Percentiles rank a stretch among this genome's conserved stretches.
phyloP scores from a whole-genome alignment of 2,797 vertebrate genomes.

The Eupleurogrammus muticus region DNA sequence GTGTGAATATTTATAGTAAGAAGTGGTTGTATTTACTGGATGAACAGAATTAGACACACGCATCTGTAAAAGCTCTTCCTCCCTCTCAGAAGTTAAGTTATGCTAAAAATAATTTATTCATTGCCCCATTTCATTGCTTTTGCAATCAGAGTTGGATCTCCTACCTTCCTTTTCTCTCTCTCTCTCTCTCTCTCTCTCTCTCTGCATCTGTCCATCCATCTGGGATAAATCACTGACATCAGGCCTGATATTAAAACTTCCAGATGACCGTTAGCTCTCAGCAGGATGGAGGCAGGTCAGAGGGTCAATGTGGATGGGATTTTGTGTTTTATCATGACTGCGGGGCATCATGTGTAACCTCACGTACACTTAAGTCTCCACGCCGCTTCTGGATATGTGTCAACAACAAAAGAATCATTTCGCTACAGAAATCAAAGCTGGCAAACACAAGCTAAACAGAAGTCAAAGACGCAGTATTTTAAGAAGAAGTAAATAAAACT shows the following conservation, averaged over 20 bases:
- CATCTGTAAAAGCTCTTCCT: slow-evolving; percentile 19
- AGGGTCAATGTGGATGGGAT: background rate
- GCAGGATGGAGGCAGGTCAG: slow-evolving; percentile 42
- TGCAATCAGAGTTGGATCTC: slow-evolving; percentile 20
- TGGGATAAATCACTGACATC: slow-evolving; percentile 53
- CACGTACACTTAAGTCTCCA: too few species aligned
- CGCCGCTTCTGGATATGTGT: too few species aligned
- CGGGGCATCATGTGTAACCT: background rate
- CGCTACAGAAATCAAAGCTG: background rate
- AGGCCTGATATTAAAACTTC: slow-evolving; percentile 42
- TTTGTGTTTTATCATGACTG: background rate
- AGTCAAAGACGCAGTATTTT: background rate
- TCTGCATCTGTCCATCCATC: slow-evolving; percentile 39
- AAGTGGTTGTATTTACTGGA: background rate
- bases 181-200: background rate
- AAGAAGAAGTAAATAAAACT: background rate
- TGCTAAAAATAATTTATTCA: slow-evolving; percentile 62
- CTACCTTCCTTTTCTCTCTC: slow-evolving; percentile 10
- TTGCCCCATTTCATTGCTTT: slow-evolving; percentile 36
- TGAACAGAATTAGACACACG: slow-evolving; percentile 15
- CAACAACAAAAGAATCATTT: background rate
- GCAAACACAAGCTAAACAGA: too few species aligned
- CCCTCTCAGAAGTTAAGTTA: slow-evolving; percentile 28
- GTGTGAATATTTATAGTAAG: slow-evolving; percentile 8
- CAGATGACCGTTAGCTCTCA: slow-evolving; percentile 42